phyloP scores from a whole-genome alignment of 2,888 invertebrate genomes.

The Spisula subtruncata region DNA sequence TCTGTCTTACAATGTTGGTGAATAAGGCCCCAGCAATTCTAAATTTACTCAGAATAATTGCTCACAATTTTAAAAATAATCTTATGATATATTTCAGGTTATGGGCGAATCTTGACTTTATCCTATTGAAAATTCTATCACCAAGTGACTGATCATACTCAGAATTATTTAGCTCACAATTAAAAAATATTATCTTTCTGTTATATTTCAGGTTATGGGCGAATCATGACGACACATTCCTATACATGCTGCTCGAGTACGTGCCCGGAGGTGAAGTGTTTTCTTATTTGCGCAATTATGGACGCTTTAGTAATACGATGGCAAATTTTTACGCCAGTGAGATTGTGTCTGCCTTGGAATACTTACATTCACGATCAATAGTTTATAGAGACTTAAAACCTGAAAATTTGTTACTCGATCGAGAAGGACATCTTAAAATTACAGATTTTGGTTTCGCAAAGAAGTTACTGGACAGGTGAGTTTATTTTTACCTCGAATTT shows the following conservation, averaged over 20 bases:
- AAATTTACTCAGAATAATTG: too few species aligned
- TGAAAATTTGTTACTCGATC: constrained; percentile 97
- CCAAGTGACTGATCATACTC: too few species aligned
- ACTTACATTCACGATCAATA: constrained; percentile 93
- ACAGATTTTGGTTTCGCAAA: constrained; percentile 99
- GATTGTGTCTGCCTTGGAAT: constrained; percentile 97
- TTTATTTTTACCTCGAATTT: too few species aligned
- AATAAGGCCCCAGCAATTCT: too few species aligned
- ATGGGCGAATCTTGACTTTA: too few species aligned
- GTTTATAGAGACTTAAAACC: constrained; percentile 88
- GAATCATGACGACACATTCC: constrained; percentile 95
- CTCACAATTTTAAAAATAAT: too few species aligned
- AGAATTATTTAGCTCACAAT: too few species aligned
- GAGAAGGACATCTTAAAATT: constrained; percentile 97
- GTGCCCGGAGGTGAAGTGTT: constrained; percentile 98
- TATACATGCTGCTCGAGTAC: constrained; percentile 99
- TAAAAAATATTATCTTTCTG: too few species aligned
- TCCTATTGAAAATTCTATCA: too few species aligned
- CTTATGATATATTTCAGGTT: too few species aligned
- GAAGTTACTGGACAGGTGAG: constrained; percentile 94
- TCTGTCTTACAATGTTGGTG: too few species aligned
- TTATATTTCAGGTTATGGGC: constrained; percentile 86
- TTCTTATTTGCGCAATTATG: constrained; percentile 97
- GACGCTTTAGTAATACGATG: constrained; percentile 93
- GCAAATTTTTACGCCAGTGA: constrained; percentile 97